Evolutionary conservation across 2,888 invertebrate genomes (phyloP), one percentile per base, ranked within the genome.

Genomic region (Microdon myrmicae): DNA sequence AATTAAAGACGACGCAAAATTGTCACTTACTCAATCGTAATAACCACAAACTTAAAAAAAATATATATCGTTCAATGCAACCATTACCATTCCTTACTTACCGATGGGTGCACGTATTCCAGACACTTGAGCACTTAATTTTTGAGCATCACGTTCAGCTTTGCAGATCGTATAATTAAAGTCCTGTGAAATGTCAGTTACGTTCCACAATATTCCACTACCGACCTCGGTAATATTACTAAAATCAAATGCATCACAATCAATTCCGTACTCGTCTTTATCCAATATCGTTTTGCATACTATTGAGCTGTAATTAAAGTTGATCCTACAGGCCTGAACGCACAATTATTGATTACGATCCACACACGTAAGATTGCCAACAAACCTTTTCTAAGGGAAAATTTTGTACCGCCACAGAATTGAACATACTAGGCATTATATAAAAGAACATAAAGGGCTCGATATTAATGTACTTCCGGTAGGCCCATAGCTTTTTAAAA

Each of bases 41-140:
- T n/a, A n/a, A n/a, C n/a, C n/a, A n/a, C n/a, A n/a, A n/a, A n/a
- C n/a, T n/a, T n/a, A n/a, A n/a, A n/a, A n/a, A n/a, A n/a, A n/a
- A n/a, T n/a, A n/a, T n/a, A n/a, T n/a, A n/a, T n/a, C n/a, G n/a
- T n/a, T n/a, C n/a, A n/a, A n/a, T n/a, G n/a, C 31, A 6, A 29
- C n/a, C 10, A 16, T 10, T 20, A 32, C 8, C 7, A 35, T 14
- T 14, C n/a, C 12, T 16, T 12, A 47, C 72, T 71, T 70, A 79
- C 79, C 77, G 44, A 80, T 76, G 1, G 80, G 79, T 8, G 78
- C 77, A 12, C 80, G 72, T 44, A 75, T 76, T 5, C 78, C 79
- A 37, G 76, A 75, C 9, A 78, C 73, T 54, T 75, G 71, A 1
- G 79, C 72, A 6, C 76, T 72, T 16, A 76, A 54, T 49, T 72